Base-by-base conservation (phyloP, 2,888 invertebrate species). In the Andricus curvator region DNA sequence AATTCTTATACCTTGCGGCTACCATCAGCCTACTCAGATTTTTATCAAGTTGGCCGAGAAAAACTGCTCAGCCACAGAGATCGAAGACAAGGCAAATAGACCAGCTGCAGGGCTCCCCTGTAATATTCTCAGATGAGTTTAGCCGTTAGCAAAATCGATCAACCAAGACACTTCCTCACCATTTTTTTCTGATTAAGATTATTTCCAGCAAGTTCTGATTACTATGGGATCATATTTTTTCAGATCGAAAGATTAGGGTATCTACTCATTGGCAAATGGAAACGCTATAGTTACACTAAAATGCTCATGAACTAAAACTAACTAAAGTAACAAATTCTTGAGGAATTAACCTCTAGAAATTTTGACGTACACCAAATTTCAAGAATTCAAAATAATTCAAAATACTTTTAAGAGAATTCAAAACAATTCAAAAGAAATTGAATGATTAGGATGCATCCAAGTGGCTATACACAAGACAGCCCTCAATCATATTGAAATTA, bases 51-150 rank as follows among this genome's bases (percentile, higher is more conserved):
- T 66, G 20, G 9, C n/a, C 11, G 17, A 29, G n/a, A 29, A 29
- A 66, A 66, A 66, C 3, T 37, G 29, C n/a, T 20, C 29, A 66
- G 11, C 33, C 37, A n/a, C 56, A 56, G 56, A n/a, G n/a, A 56
- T 56, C 56, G 56, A 56, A n/a, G 86, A 86, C 22, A 82, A 83
- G 20, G 83, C 82, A 11, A 86, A 89, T n/a, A 84, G 82, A 77
- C 48, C 48, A 44, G 78, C 13, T 67, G 51, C 20, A 70, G 77
- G 67, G 20, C 33, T 65, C 1, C 70, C 62, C 25, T 62, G 15
- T 62, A 25, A 62, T 62, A 62, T 62, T 62, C 25, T 6, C 13
- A 62, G 25, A 62, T 15, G 25, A 62, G 62, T 62, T 62, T 62
- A 15, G 15, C 13, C 13, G 22, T 25, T 25, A 62, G 15, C 25